Base-by-base conservation (phyloP, 2,797 vertebrate species). In the Neosilurus mollespiculum region DNA sequence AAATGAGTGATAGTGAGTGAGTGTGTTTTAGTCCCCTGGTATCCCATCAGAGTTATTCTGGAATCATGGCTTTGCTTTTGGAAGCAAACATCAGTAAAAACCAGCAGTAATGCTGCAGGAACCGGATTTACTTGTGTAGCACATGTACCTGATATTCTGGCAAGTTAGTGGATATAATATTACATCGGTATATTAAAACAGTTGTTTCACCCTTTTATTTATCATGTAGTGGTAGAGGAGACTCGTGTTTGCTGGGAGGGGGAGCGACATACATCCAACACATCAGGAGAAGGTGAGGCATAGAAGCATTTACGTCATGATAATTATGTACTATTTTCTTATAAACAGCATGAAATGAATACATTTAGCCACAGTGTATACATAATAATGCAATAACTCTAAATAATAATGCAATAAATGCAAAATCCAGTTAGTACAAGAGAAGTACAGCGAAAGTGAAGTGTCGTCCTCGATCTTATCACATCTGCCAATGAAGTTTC, bases 201-300 rank as follows among this genome's bases (percentile, higher is more conserved):
- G 14, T 30, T 18, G 22, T 49, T 61, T 62, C 34, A 77, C 2
- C 5, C 8, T 62, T 61, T 83, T 70, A 10, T 67, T 73, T 10
- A 56, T 61, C 71, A 34, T 77, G 54, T 43, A 80, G 83, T 80
- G 9, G 66, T 56, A 59, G 77, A 84, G 6, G 86, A 87, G 51
- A 80, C 59, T 34, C 77, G 26, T 30, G 65, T 76, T 14, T 84
- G 80, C 86, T 87, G 83, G 86, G 81, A 77, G 58, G 83, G 83
- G 24, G 83, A 83, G 58, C 56, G 9, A 12, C 71, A 43, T 43
- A 59, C 86, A 51, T 73, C 83, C 37, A 59, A 77, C 51, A 77
- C 78, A 51, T 71, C 77, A 70, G 86, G 51, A 77, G 83, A 82
- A 80, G 70, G 86, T 87, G 34, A 79, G 51, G 20, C 66, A n/a